These are phyloP conservation scores for Cathartes aura DNA, from an alignment of 2,113 vertebrate genomes.

Conservation along the genomic window DNA sequence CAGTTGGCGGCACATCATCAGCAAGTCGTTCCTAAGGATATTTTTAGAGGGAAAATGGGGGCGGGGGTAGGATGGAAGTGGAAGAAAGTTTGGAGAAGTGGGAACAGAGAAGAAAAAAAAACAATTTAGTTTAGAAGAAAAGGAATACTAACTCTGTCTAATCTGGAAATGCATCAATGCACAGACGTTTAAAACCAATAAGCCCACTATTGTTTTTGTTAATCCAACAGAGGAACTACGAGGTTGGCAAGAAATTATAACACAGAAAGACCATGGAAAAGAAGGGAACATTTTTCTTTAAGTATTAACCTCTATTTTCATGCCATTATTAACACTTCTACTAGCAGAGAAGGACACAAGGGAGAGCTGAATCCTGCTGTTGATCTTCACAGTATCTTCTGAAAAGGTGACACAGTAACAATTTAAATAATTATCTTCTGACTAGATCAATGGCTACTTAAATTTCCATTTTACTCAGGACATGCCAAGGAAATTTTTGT, in stretches of 20 bases:
- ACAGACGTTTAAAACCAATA: neutral
- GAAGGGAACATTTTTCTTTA: neutral
- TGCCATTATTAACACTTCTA: neutral
- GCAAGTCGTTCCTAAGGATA: slow-evolving; percentile 82
- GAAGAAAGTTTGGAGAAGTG: neutral
- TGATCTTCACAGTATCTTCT: neutral
- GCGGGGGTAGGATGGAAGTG: neutral
- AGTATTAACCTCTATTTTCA: neutral
- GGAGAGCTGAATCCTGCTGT: neutral
- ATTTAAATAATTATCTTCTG: neutral
- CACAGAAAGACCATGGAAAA: neutral
- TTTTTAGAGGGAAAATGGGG: neutral
- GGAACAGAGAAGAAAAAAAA: slow-evolving; percentile 2
- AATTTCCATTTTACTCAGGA: neutral
- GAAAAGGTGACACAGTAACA: neutral
- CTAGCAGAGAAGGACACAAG: neutral
- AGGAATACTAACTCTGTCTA: neutral
- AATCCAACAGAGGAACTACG: neutral
- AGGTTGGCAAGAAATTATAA: neutral
- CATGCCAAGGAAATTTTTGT: neutral
- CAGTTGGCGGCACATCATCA: slow-evolving; percentile 85
- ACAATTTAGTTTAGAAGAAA: slow-evolving; percentile 21
- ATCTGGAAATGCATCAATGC: neutral
- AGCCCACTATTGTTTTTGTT: neutral
- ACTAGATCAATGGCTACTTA: neutral